Percentiles rank a stretch among this genome's conserved stretches.
phyloP scores from a whole-genome alignment of 1,140 invertebrate species.

The Drosophila sturtevanti region DNA sequence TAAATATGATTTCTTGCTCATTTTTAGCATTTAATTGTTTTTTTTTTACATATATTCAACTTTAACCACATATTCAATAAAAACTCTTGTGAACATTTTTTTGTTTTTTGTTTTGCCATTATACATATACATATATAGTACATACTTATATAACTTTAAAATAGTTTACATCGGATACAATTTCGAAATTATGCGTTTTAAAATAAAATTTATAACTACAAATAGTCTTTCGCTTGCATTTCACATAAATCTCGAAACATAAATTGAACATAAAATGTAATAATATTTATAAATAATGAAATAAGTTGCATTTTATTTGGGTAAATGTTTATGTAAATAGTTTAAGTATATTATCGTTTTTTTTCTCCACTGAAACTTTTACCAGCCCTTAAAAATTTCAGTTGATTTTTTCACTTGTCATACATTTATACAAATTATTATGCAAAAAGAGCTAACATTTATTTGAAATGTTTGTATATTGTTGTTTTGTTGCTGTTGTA shows the following conservation, averaged over 20 bases:
- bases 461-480: conserved; percentile 26
- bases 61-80: conserved; percentile 52
- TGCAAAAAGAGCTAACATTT: conserved; percentile 31
- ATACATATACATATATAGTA: conserved; percentile 28
- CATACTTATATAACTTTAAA: conserved; percentile 40
- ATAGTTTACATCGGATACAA: conserved; percentile 28
- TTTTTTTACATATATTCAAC: conserved; percentile 43
- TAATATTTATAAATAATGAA: conserved; percentile 39
- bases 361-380: conserved; percentile 72
- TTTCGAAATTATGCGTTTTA: conserved; percentile 31
- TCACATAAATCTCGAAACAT: conserved; percentile 35
- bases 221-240: conserved; percentile 65
- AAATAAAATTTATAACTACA: conserved; percentile 59
- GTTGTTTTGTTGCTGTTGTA: conserved; percentile 22
- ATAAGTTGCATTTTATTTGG: conserved; percentile 50
- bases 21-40: conserved; percentile 47
- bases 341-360: conserved; percentile 6
- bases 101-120: conserved; percentile 18
- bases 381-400: conserved; percentile 82
- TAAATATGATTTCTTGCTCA: conserved; percentile 6
- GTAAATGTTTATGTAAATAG: conserved; percentile 7
- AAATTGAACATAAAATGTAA: conserved; percentile 29
- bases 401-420: conserved; percentile 42
- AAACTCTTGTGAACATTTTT: conserved; percentile 48
- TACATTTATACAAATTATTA: conserved; percentile 52